Base-by-base conservation (phyloP, 2,797 vertebrate genomes). In the Gymnothorax reevesii region DNA sequence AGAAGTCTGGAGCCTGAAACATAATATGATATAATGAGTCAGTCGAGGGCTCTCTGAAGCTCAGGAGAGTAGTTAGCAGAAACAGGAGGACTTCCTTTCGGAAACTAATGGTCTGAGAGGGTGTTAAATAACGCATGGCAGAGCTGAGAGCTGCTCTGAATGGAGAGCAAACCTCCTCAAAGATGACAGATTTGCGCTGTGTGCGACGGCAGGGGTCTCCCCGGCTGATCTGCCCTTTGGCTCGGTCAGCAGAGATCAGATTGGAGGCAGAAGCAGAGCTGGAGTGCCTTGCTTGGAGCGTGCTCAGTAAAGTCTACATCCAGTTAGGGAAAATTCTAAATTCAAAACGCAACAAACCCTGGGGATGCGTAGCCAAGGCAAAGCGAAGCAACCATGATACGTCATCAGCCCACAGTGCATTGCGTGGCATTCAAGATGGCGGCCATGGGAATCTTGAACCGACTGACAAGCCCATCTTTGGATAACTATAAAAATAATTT, bases 101-200 rank as follows among this genome's bases (percentile, higher is more conserved):
- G 33, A 69, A 66, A 84, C 25, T 22, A 7, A 84, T 84, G 25
- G 60, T 20, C 33, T 20, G 62, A 54, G 83, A 54, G 7, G 49
- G 27, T 57, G 60, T 84, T 84, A 49, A 84, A 84, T 84, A 84
- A 66, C 52, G 83, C 62, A 69, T 54, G 64, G 59, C 20, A 33
- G 83, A 69, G 49, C 15, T 25, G 12, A 84, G 15, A 42, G 83
- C 15, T 3, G 42, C n/a, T 17, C 83, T 7, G 83, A 62, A 54
- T n/a, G 42, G 59, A 42, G 33, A 64, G 83, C 83, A 33, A 84
- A 66, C 25, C 25, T 12, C 2, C 27, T 3, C 83, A 5, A 42
- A 20, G 42, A 33, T 7, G 52, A 55, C 33, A 54, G 83, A 64
- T 84, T 64, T 66, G 83, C 42, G 33, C 25, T 33, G 17, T 66